Percentiles rank a stretch among this genome's conserved stretches.
Evolutionary conservation across 1,140 invertebrate species (phyloP).

Genomic region (Asbolus verrucosus): DNA sequence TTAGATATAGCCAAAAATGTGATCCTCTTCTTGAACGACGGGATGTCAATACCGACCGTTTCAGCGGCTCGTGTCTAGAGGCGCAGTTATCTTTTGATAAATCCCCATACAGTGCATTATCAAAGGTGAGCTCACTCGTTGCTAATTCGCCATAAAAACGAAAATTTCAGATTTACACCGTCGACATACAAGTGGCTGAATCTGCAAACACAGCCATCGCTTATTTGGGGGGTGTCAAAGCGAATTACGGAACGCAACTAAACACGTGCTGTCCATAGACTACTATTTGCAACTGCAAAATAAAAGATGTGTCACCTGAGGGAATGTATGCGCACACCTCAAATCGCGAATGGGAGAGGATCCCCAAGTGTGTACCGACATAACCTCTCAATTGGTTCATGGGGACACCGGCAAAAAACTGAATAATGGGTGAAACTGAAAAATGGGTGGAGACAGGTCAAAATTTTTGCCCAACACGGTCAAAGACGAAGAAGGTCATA

Average conservation of each 20-base stretch:
- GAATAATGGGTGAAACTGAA: too few species aligned
- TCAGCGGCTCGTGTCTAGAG: constrained; percentile 79
- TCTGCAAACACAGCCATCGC: constrained; percentile 78
- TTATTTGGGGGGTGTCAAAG: constrained; percentile 87
- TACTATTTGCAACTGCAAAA: constrained; percentile 80
- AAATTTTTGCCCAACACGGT: too few species aligned
- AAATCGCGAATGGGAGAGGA: too few species aligned
- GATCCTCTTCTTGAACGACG: constrained; percentile 85
- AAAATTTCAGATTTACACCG: constrained; percentile 80
- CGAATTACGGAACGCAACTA: constrained; percentile 75
- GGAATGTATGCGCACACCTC: constrained; percentile 86
- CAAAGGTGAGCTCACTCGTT: constrained; percentile 72
- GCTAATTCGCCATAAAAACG: neutral
- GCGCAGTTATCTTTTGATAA: constrained; percentile 78
- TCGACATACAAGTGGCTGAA: constrained; percentile 84
- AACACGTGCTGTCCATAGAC: constrained; percentile 75
- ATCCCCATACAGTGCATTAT: constrained; percentile 80
- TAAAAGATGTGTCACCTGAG: constrained; percentile 81
- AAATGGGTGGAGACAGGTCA: too few species aligned
- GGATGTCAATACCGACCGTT: constrained; percentile 82
- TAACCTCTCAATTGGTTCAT: too few species aligned
- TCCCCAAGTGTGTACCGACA: constrained; percentile 82
- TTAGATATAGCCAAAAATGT: constrained; percentile 75
- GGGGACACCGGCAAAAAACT: too few species aligned
- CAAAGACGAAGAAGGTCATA: too few species aligned